Conservation (phyloP, 2,888 invertebrate species). For the Mechanitis mazaeus region DNA sequence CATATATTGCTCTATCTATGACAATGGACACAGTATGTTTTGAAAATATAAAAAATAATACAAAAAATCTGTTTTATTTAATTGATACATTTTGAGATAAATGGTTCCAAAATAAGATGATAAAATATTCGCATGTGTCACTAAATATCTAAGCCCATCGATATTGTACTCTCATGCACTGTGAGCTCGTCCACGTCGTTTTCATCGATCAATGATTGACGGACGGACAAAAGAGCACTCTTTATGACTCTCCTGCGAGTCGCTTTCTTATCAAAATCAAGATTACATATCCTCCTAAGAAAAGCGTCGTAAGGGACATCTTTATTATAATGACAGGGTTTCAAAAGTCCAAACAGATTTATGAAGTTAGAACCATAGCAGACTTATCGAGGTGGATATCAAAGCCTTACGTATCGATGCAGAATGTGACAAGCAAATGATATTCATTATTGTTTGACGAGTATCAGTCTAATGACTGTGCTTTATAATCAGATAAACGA, state of each 20-base stretch:
- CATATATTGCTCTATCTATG: no score
- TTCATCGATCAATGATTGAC: constrained; percentile 56
- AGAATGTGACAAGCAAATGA: constrained; percentile 50
- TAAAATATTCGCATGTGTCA: not conserved
- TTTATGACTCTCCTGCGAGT: constrained; percentile 36
- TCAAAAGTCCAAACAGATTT: constrained; percentile 16
- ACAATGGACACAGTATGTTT: no score
- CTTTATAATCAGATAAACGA: constrained; percentile 46
- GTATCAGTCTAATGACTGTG: constrained; percentile 48
- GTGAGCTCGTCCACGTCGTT: constrained; percentile 28
- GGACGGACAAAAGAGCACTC: constrained; percentile 52
- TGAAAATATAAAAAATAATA: no score
- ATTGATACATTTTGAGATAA: no score
- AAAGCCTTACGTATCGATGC: constrained; percentile 19
- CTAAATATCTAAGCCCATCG: not conserved
- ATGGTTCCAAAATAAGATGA: not conserved
- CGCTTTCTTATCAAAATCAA: constrained; percentile 47
- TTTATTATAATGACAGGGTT: constrained; percentile 31
- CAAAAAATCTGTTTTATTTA: no score
- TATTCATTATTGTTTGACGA: constrained; percentile 48
- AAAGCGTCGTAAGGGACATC: constrained; percentile 22
- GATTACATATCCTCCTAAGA: constrained; percentile 33
- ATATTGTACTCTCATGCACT: constrained; percentile 2
- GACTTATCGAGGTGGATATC: constrained; percentile 22
- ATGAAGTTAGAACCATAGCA: constrained; percentile 30